A percentile compares a stretch with the other conserved stretches of the same genome.
Evolutionary conservation across 1,140 invertebrate genomes (phyloP).

Genomic region (Drosophila tsacasi): DNA sequence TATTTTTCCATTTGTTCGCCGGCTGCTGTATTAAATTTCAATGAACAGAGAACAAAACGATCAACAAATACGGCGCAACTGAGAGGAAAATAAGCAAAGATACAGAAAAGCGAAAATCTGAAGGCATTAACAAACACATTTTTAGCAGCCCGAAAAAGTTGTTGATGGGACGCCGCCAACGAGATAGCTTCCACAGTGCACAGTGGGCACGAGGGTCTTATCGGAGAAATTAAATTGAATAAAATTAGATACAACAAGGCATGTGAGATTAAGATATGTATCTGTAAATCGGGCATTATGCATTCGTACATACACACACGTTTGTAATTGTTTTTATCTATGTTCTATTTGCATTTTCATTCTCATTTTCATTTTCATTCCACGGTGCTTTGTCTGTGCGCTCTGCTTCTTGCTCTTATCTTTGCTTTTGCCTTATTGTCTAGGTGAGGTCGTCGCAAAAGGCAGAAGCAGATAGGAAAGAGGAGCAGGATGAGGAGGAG

Average conservation of each 20-base stretch:
- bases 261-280: conserved; percentile 4
- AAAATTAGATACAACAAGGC: background rate
- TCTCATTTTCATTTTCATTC: conserved; percentile 8
- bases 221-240: background rate
- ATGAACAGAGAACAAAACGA: conserved; percentile 58
- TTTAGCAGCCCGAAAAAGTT: conserved; percentile 49
- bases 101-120: conserved; percentile 64
- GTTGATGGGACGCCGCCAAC: conserved; percentile 31
- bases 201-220: conserved; percentile 15
- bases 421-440: conserved; percentile 37
- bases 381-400: conserved; percentile 11
- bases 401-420: conserved; percentile 15
- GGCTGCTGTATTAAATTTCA: conserved; percentile 70
- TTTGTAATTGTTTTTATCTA: conserved; percentile 12
- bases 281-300: conserved; percentile 2
- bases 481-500: background rate
- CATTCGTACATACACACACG: conserved; percentile 6
- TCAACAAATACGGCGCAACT: conserved; percentile 26
- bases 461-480: background rate
- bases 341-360: conserved; percentile 15
- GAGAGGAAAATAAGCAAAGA: conserved; percentile 31
- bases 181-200: conserved; percentile 14
- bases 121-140: conserved; percentile 58
- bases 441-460: conserved; percentile 35
- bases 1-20: background rate